These are phyloP conservation scores for Hypercompe scribonia DNA, from an alignment of 2,888 invertebrate genomes.

Conservation along the genomic window DNA sequence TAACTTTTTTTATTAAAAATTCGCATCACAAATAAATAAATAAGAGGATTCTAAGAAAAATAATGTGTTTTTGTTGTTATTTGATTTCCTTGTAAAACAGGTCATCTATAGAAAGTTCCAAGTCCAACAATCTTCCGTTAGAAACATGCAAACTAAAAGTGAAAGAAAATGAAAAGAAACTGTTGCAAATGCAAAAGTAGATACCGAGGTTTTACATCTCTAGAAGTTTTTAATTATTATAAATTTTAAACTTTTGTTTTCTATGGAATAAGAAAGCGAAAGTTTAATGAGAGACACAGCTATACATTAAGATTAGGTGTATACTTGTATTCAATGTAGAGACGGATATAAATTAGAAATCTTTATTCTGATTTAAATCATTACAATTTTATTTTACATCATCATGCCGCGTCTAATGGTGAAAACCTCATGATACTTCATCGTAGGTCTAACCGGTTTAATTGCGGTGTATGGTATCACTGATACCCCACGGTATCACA, in stretches of 20 bases:
- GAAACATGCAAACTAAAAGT: neutral
- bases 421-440: too few relatives aligned
- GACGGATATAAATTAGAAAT: too few relatives aligned
- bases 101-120: neutral
- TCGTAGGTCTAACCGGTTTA: too few relatives aligned
- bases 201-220: neutral
- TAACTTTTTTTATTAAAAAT: neutral
- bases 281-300: too few relatives aligned
- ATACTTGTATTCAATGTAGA: too few relatives aligned
- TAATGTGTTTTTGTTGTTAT: neutral
- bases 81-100: neutral
- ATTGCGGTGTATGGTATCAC: too few relatives aligned
- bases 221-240: neutral
- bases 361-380: too few relatives aligned
- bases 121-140: neutral
- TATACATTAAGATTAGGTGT: too few relatives aligned
- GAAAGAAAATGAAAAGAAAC: neutral
- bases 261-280: neutral
- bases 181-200: neutral
- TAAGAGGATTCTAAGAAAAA: neutral
- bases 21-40: neutral
- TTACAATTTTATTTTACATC: too few relatives aligned
- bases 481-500: too few relatives aligned
- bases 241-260: neutral
- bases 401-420: too few relatives aligned